Conservation (phyloP, 2,888 invertebrate species). For the Apotomis betuletana region DNA sequence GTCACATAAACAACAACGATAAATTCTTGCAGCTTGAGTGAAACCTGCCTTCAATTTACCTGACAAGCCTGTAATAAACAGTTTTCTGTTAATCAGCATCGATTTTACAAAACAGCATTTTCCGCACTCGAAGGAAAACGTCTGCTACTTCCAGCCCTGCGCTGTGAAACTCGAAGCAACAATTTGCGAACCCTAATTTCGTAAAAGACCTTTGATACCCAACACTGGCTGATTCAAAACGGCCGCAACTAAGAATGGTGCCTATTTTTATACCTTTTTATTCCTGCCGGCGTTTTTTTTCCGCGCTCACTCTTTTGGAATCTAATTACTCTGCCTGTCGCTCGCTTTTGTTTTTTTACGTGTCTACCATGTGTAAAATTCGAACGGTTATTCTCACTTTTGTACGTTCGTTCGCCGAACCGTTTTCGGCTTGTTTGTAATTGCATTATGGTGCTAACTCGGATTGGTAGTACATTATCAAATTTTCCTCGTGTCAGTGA, state of each 20-base stretch:
- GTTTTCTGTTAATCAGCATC: background rate
- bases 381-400: constrained; percentile 31
- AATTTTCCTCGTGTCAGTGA: background rate
- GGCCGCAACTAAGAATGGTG: constrained; percentile 6
- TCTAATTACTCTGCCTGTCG: constrained; percentile 47
- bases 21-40: no score
- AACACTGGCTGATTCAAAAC: constrained; percentile 13
- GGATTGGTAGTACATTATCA: constrained; percentile 22
- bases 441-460: constrained; percentile 11
- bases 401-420: constrained; percentile 23
- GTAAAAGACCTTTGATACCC: constrained; percentile 10
- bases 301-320: constrained; percentile 42
- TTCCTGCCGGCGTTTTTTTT: constrained; percentile 39
- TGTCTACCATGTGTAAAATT: constrained; percentile 38
- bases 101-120: background rate
- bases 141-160: background rate
- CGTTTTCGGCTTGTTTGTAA: constrained; percentile 28
- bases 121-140: background rate
- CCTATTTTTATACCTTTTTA: constrained; percentile 24
- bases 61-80: no score
- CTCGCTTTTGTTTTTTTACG: constrained; percentile 38
- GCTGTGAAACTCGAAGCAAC: background rate
- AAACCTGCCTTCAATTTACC: no score
- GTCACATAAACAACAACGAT: no score
- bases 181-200: background rate